These are phyloP conservation scores for Monodelphis domestica DNA, from an alignment of 2,797 vertebrate genomes.

Conservation along the genomic window DNA sequence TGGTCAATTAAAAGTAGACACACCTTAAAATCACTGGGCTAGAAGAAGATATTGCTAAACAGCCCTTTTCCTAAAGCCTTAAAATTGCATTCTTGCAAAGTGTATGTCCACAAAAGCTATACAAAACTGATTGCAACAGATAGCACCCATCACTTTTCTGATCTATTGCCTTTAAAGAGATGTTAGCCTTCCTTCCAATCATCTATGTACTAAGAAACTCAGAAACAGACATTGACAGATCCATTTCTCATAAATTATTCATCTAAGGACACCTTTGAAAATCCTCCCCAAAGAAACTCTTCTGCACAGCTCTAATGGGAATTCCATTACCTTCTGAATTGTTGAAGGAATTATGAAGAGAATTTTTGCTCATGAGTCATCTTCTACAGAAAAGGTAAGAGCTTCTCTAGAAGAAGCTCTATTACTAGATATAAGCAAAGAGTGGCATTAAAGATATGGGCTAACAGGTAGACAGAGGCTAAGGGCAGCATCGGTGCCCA, in stretches of 20 bases:
- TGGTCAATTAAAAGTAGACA: neutral
- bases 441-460: neutral
- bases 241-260: neutral
- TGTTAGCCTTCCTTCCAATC: neutral
- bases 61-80: neutral
- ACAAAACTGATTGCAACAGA: neutral
- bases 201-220: neutral
- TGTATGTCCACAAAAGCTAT: neutral
- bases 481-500: neutral
- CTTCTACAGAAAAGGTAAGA: neutral
- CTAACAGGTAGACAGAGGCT: neutral
- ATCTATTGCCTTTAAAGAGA: neutral
- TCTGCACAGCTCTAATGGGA: neutral
- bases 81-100: neutral
- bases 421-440: neutral
- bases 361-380: neutral
- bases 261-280: neutral
- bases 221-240: neutral
- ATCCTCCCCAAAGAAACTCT: neutral
- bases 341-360: neutral
- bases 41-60: neutral
- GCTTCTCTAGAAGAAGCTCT: too few species aligned
- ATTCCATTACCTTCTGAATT: neutral
- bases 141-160: neutral
- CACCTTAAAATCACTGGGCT: neutral